A percentile compares a stretch with the other conserved stretches of the same genome.
Evolutionary conservation across 2,888 invertebrate genomes (phyloP).

Genomic region (Amorpha juglandis): DNA sequence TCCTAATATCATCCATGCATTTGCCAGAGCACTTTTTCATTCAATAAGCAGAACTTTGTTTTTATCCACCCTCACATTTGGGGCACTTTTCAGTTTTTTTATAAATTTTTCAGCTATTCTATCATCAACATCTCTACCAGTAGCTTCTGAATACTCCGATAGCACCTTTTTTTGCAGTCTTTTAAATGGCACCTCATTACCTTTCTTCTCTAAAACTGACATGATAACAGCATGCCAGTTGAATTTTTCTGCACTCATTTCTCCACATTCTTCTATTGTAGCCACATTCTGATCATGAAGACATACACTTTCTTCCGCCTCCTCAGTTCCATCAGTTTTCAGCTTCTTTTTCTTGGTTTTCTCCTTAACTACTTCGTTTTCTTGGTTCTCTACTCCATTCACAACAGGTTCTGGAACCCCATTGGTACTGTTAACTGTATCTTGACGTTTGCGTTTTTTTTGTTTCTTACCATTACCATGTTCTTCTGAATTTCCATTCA

Average conservation of each 20-base stretch:
- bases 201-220: constrained; percentile 78
- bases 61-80: constrained; percentile 86
- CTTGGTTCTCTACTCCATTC: constrained; percentile 29
- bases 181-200: constrained; percentile 87
- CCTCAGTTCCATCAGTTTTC: constrained; percentile 60
- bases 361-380: constrained; percentile 46
- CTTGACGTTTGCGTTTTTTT: constrained; percentile 74
- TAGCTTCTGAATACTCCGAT: constrained; percentile 84
- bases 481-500: constrained; percentile 53
- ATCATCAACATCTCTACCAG: constrained; percentile 81
- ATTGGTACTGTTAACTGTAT: constrained; percentile 62
- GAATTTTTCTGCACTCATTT: constrained; percentile 65
- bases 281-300: constrained; percentile 79
- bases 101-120: constrained; percentile 88
- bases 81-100: constrained; percentile 88
- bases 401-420: constrained; percentile 43
- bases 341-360: constrained; percentile 68
- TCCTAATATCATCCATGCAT: constrained; percentile 10
- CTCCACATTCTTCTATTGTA: constrained; percentile 63
- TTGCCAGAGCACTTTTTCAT: constrained; percentile 36
- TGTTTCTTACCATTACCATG: constrained; percentile 61
- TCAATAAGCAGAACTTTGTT: constrained; percentile 81
- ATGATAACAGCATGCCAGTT: constrained; percentile 80
- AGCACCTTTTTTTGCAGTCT: constrained; percentile 91
- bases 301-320: constrained; percentile 65